Conservation (phyloP, 2,888 invertebrate genomes). For the Euproctis similis region DNA sequence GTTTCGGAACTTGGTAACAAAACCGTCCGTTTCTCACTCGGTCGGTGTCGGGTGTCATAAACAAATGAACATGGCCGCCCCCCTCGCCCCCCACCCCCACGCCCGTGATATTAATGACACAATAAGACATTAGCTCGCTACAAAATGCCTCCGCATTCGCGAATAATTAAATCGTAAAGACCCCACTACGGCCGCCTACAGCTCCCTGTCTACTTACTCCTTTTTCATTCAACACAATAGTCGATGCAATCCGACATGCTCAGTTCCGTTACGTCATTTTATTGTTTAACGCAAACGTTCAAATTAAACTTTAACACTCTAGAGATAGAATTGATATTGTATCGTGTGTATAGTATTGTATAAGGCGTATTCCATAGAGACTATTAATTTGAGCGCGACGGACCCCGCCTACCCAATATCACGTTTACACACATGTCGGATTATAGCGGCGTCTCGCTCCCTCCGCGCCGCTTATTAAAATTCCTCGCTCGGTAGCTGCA, state of each 20-base stretch:
- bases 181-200: constrained; percentile 73
- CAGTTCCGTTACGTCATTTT: constrained; percentile 48
- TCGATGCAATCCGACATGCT: constrained; percentile 63
- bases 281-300: constrained; percentile 15
- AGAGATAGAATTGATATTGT: constrained; percentile 25
- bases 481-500: constrained; percentile 68
- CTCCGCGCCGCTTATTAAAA: constrained; percentile 74
- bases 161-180: constrained; percentile 77
- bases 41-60: constrained; percentile 61
- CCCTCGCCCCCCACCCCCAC: no score
- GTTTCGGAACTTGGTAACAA: constrained; percentile 31
- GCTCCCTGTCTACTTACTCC: constrained; percentile 72
- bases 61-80: constrained; percentile 75
- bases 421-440: constrained; percentile 69
- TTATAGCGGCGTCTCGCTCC: constrained; percentile 63
- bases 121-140: constrained; percentile 75
- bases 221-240: constrained; percentile 76
- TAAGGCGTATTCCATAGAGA: constrained; percentile 68
- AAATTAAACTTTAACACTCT: constrained; percentile 25
- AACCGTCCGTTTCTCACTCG: constrained; percentile 52
- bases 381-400: constrained; percentile 75
- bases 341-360: constrained; percentile 23
- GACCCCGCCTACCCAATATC: constrained; percentile 70
- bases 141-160: constrained; percentile 76
- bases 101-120: constrained; percentile 74